Evolutionary conservation across 2,888 invertebrate genomes (phyloP), one percentile per base, ranked within the genome.

Genomic region (Noctua janthe): DNA sequence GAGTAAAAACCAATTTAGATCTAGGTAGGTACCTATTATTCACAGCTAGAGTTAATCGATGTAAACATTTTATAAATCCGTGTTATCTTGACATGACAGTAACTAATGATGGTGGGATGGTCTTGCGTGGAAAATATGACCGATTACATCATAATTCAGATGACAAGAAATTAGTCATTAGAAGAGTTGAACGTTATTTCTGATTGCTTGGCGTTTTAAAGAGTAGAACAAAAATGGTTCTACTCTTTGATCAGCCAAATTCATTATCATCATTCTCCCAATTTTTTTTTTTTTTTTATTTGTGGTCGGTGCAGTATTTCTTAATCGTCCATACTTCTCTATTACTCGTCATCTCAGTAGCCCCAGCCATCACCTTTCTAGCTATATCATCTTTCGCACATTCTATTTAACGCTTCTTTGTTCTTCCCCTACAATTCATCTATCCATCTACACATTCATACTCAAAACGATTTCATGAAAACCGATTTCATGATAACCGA

Each of bases 51-150:
- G 49, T 43, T 62, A 71, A 76, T 59, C 51, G 15, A 43, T 59
- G 71, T 59, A 47, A 47, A 81, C n/a, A 71, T 75, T 62, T 54
- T 69, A 39, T 69, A 23, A 47, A 35, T 69, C 39, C 39, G 23
- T 56, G n/a, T 56, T 80, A 82, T 62, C 84, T 67, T 69, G 71
- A 83, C 71, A 78, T 15, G 67, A 62, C 59, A 62, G 67, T 78
- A 69, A 82, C 17, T 69, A 78, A 78, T 78, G 51, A 72, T 15
- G 11, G n/a, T 17, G 10, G 11, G 23, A 69, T 54, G 17, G 78
- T 54, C 23, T 78, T 78, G 39, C 23, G 67, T 29, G 8, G 43
- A 67, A 67, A 54, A 51, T 47, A 62, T 70, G 13, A 35, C n/a
- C 1, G 43, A 51, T 82, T 39, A 54, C 51, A 62, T 81, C 74